These are phyloP conservation scores for Drosophila sucinea DNA, from an alignment of 1,140 invertebrate species.

Conservation along the genomic window DNA sequence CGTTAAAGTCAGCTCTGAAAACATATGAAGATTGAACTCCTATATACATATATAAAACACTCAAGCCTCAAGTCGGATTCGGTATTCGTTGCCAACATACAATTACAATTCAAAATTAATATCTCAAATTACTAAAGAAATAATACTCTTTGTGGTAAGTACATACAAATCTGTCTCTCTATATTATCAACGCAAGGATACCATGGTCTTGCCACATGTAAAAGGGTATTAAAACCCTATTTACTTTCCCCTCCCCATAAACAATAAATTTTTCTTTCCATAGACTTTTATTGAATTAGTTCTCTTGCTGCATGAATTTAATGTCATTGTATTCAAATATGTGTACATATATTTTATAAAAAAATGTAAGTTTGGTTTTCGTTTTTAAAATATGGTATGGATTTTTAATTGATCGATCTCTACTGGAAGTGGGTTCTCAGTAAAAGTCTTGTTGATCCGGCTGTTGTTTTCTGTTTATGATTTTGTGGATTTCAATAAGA, in stretches of 20 bases:
- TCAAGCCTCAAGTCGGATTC: no score
- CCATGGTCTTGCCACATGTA: no score
- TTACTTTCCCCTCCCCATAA: not conserved
- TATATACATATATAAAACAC: no score
- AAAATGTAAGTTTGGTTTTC: slow-evolving; percentile 74
- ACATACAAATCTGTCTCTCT: no score
- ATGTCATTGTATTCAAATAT: slow-evolving; percentile 48
- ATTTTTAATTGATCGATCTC: slow-evolving; percentile 61
- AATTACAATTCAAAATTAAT: no score
- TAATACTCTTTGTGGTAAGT: no score
- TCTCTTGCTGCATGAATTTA: slow-evolving; percentile 47
- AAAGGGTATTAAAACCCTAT: no score
- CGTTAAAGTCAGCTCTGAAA: no score
- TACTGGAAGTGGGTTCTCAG: slow-evolving; percentile 63
- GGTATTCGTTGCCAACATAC: no score
- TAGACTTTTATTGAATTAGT: slow-evolving; percentile 43
- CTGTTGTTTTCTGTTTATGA: slow-evolving; percentile 49
- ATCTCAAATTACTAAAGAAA: no score
- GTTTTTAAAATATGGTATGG: slow-evolving; percentile 56
- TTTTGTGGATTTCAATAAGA: slow-evolving; percentile 28
- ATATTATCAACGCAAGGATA: no score
- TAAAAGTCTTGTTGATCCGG: slow-evolving; percentile 48
- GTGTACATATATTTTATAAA: slow-evolving; percentile 67
- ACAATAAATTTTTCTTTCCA: slow-evolving; percentile 19
- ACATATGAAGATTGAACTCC: no score